Conservation (phyloP, 2,113 vertebrate species). For the Rallus limicola region DNA sequence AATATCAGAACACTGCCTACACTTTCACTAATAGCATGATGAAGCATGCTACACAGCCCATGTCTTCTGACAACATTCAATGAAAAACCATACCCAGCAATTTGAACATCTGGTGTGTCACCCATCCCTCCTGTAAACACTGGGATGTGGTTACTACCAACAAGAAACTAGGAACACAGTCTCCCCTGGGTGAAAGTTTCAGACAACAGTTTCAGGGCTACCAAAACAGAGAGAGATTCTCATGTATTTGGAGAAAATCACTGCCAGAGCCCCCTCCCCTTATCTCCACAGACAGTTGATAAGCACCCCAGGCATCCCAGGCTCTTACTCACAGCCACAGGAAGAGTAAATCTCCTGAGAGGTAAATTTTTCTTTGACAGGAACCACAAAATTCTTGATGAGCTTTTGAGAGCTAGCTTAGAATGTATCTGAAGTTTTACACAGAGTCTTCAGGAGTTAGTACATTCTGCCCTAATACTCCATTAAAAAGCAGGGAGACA, state of each 20-base stretch:
- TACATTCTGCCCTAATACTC: neutral
- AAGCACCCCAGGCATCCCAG: neutral
- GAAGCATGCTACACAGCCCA: neutral
- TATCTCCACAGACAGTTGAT: neutral
- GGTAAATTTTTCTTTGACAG: neutral
- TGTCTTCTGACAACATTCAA: neutral
- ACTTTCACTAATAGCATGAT: neutral
- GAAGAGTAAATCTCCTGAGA: neutral
- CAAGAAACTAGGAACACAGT: neutral
- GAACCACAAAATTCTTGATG: neutral
- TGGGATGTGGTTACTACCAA: neutral
- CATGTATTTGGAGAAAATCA: neutral
- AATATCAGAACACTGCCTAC: neutral
- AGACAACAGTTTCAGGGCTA: neutral
- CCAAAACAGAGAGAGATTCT: neutral
- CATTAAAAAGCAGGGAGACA: neutral
- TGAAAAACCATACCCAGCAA: neutral
- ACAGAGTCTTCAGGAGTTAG: neutral
- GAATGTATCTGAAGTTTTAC: neutral
- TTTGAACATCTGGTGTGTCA: neutral
- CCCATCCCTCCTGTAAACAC: neutral
- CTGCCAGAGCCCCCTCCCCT: neutral
- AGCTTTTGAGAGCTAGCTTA: neutral
- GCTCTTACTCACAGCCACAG: neutral
- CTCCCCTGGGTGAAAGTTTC: neutral